Evolutionary conservation across 1,140 invertebrate species (phyloP), one percentile per base, ranked within the genome.

Genomic region (Dinoponera quadriceps): DNA sequence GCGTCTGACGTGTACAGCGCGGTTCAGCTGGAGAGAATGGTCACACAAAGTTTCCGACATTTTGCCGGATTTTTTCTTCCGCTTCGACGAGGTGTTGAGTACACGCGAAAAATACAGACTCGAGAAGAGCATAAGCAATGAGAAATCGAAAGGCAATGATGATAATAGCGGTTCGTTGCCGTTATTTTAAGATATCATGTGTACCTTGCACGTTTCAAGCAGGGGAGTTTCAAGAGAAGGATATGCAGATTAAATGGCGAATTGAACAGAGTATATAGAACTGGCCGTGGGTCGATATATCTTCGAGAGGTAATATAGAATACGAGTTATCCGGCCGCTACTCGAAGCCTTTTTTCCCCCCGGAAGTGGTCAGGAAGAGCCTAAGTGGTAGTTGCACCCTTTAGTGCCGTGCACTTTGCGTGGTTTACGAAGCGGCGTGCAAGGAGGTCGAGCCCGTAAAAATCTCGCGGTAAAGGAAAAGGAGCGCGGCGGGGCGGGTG

Each of bases 331-430:
- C 81, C 25, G n/a, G 49, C 20, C 33, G 49, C 71, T 59, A 85
- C 55, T 83, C 71, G 63, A 85, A 73, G 71, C 38, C 59, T 66
- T 66, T 83, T 75, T 87, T 84, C 66, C 5, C 27, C 29, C 63
- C 55, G 51, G 44, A 75, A 84, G 74, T 68, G 62, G 74, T 80
- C 65, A 68, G 65, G 51, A 84, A 75, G 83, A 69, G 63, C 78
- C 57, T 85, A 88, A 88, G 83, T 82, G 87, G 86, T 88, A 85
- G 78, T 88, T 84, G 86, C 83, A 87, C 86, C 83, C 87, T 88
- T 89, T 82, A 88, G 72, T 85, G 62, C 54, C 84, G 68, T 83
- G 86, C 86, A 83, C 84, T 85, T 77, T 71, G 66, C 74, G 75
- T 69, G 77, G 68, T 89, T 90, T 89, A 86, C 82, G 83, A 63